Evolutionary conservation across 1,140 invertebrate genomes (phyloP), one percentile per base, ranked within the genome.

Genomic region (Saccostrea cuccullata): DNA sequence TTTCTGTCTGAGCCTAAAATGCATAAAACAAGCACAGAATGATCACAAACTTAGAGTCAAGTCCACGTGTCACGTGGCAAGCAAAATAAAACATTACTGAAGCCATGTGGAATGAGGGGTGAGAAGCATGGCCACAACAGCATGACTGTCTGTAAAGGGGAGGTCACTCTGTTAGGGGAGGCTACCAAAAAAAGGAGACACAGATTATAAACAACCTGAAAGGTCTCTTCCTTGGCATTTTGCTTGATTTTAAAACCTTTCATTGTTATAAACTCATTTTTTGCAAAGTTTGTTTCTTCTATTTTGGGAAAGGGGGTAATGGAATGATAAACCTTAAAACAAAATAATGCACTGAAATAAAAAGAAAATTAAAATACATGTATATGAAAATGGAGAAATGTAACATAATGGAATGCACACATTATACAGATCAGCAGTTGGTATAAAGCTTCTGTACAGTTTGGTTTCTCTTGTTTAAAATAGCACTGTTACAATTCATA

Each of bases 1-100:
- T 92, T 93, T 90, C 93, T 90, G 90, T 89, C 90, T 87, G 91
- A 90, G 91, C 93, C 93, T 94, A 93, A 90, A 92, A 93, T 92
- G 92, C 91, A 92, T 90, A 91, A 91, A 92, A 87, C 89, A 89
- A 77, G 70, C 70, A 77, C 70, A 77, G 26, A 77, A 77, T 77
- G 70, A 77, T 40, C 70, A 77, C 70, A 77, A 40, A 77, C 70
- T 77, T 77, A 77, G 13, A 30, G 23, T 77, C 13, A 12, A 36
- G 26, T 77, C 70, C 70, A 77, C 70, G n/a, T 77, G 23, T 36
- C 70, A 36, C 30, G 70, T 77, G 26, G 30, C 70, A 77, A 77
- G 70, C 70, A 36, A 77, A 77, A 12, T 77, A 36, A 77, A 77
- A 30, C 70, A 77, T 77, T 26, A n/a, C n/a, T 20, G 26, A 77